phyloP scores from a whole-genome alignment of 2,888 invertebrate genomes.

The Drosophila robusta region DNA sequence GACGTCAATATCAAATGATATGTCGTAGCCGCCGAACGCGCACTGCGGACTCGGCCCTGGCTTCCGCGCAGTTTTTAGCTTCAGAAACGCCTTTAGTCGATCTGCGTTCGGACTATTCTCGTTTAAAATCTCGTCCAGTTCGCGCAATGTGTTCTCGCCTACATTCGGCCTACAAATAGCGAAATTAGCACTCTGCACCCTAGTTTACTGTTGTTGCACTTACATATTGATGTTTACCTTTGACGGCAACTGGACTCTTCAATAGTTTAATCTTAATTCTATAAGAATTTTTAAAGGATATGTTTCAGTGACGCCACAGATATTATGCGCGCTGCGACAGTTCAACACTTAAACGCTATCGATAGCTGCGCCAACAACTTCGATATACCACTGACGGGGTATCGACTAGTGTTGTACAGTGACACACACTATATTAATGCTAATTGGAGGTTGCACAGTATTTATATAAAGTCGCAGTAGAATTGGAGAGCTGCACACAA shows the following conservation, averaged over 20 bases:
- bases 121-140: conserved; percentile 37
- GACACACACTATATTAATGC: conserved; percentile 5
- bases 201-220: neutral
- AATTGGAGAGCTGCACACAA: no score
- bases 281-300: conserved; percentile 3
- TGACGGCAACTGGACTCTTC: neutral
- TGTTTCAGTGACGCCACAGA: conserved; percentile 1
- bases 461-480: no score
- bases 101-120: conserved; percentile 2
- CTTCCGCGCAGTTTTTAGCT: conserved; percentile 14
- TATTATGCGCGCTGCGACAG: neutral
- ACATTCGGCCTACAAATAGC: conserved; percentile 17
- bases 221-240: conserved; percentile 6
- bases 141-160: conserved; percentile 30
- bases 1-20: conserved; percentile 47
- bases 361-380: neutral
- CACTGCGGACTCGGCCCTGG: conserved; percentile 1
- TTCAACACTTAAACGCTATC: conserved; percentile 10
- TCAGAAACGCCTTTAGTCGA: conserved; percentile 28
- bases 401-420: neutral
- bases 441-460: no score
- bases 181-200: neutral
- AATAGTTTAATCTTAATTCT: neutral
- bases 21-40: conserved; percentile 21
- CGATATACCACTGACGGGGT: neutral